phyloP scores from a whole-genome alignment of 2,797 vertebrate species.

The Lutjanus argentimaculatus region DNA sequence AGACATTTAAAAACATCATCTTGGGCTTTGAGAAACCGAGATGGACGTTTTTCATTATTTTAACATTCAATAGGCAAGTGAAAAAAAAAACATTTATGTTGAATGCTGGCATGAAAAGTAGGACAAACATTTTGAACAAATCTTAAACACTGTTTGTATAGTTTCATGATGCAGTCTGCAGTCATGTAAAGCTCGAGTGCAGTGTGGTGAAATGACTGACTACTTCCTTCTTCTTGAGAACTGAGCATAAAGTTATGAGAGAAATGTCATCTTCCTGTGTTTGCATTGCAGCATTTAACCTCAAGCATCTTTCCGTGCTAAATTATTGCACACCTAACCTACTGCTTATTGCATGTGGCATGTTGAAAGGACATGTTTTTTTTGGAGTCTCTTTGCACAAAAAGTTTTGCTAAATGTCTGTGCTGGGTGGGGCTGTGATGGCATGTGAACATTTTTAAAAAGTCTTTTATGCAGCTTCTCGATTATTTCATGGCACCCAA shows the following conservation, averaged over 20 bases:
- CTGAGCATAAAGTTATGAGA: background rate
- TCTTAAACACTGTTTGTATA: background rate
- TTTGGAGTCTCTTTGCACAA: background rate
- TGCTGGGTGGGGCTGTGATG: background rate
- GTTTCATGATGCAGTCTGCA: background rate
- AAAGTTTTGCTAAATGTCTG: conserved; percentile 34
- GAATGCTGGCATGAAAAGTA: background rate
- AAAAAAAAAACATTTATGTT: too few relatives aligned
- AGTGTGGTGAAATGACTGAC: background rate
- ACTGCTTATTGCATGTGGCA: too few relatives aligned
- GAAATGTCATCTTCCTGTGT: background rate
- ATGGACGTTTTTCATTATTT: too few relatives aligned
- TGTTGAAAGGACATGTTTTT: background rate
- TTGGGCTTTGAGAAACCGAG: too few relatives aligned
- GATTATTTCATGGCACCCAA: background rate
- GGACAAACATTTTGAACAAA: background rate
- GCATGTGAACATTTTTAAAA: background rate
- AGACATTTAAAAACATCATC: too few relatives aligned
- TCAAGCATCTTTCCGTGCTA: conserved; percentile 1
- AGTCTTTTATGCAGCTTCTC: background rate
- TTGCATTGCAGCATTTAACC: conserved; percentile 33
- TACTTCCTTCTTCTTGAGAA: conserved; percentile 30
- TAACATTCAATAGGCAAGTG: too few relatives aligned
- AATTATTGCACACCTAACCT: background rate
- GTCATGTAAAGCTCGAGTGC: background rate